phyloP scores from a whole-genome alignment of 2,113 vertebrate species.

The Eira barbara region DNA sequence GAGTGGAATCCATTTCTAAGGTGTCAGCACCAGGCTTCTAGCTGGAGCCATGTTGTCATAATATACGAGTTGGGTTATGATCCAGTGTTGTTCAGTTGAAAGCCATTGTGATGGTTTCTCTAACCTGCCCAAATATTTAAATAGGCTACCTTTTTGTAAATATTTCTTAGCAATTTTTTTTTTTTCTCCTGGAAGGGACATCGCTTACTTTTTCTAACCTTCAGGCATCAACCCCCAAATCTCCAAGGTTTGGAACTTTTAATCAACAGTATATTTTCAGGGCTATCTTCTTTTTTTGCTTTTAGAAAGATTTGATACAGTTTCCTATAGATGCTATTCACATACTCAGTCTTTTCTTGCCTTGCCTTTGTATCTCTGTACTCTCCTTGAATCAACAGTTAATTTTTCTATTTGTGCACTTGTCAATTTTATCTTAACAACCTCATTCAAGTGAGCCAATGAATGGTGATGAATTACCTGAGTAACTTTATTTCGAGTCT shows the following conservation, averaged over 20 bases:
- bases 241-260: neutral
- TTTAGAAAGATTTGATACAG: constrained; percentile 19
- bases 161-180: neutral
- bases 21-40: constrained; percentile 13
- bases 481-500: constrained; percentile 51
- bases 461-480: constrained; percentile 7
- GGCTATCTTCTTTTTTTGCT: constrained; percentile 1
- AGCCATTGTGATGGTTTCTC: constrained; percentile 25
- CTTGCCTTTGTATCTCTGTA: constrained; percentile 43
- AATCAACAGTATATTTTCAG: constrained; percentile 46
- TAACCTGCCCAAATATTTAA: neutral
- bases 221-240: neutral
- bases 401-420: constrained; percentile 29
- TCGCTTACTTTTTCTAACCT: constrained; percentile 14
- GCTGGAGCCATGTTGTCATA: neutral
- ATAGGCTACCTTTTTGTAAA: neutral
- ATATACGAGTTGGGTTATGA: neutral
- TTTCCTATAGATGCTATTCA: constrained; percentile 31
- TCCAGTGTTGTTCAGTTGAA: neutral
- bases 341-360: constrained; percentile 36
- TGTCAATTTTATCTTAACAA: neutral
- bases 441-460: neutral
- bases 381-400: constrained; percentile 49
- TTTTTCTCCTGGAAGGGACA: neutral
- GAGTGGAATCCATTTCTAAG: constrained; percentile 18